Percentiles rank a stretch among this genome's conserved stretches.
Evolutionary conservation across 2,113 vertebrate species (phyloP).

Genomic region (Alaudala cheleensis): DNA sequence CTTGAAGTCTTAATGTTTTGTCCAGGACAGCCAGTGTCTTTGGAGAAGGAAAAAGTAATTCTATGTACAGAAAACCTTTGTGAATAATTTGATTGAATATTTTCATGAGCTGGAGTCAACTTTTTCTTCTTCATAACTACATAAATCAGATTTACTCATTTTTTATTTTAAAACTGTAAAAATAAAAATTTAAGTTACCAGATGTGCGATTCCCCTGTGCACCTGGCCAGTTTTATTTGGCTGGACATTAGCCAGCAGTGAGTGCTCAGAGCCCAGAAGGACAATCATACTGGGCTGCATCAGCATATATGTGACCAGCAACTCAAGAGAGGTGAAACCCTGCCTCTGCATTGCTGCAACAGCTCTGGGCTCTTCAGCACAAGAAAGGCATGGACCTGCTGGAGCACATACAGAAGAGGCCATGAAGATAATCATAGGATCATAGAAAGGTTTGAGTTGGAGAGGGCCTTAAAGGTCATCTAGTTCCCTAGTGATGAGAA

Average conservation of each 20-base stretch:
- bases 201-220: neutral
- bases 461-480: neutral
- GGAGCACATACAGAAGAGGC: neutral
- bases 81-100: neutral
- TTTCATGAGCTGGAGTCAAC: neutral
- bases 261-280: neutral
- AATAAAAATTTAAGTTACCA: neutral
- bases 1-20: neutral
- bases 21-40: neutral
- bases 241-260: neutral
- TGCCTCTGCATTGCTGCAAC: no score
- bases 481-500: neutral
- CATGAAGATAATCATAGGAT: neutral
- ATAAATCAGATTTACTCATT: no score
- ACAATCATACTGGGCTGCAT: neutral
- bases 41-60: neutral
- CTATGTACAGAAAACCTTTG: neutral
- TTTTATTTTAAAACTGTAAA: no score
- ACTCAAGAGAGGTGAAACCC: neutral
- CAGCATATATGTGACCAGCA: neutral
- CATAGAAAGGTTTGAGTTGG: neutral
- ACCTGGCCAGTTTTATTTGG: neutral
- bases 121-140: neutral
- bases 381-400: neutral
- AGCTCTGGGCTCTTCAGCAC: neutral